Base-by-base conservation (phyloP, 2,113 vertebrate genomes). In the Cryptomyrus ogoouensis region DNA sequence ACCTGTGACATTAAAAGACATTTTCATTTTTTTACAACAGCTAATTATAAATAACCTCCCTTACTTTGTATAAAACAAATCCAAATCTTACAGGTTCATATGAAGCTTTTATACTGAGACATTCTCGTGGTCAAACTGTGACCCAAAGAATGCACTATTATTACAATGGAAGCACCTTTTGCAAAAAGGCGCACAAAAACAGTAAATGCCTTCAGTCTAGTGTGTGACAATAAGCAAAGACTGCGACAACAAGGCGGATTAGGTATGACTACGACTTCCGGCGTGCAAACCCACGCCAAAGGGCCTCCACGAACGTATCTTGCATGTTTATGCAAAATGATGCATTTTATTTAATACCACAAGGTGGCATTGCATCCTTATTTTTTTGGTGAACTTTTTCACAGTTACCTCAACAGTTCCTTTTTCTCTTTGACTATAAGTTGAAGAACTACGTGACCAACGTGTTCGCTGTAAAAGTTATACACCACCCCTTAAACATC, bases 281-380 rank as follows among this genome's bases (percentile, higher is more conserved):
- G 31, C 31, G 70, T 5, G 31, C 70, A 77, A 17, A 77, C 5
- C 31, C 70, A 15, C 5, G 12, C 31, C 3, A 27, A 27, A 27
- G 62, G n/a, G 58, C 24, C 62, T 27, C 9, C 9, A 27, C 10
- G 24, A 62, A 35, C 70, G 5, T 39, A 39, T 77, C 17, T 80
- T 17, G 31, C 35, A 42, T 6, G 0, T 80, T 80, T 42, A 80
- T 80, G 74, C 74, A 39, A 80, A 17, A 80, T 80, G 3, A 39
- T 80, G 35, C 15, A 39, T 89, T 89, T 53, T 42, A 19, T 53
- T 42, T n/a, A 44, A 42, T 24, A 44, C 88, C 88, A 89, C 74
- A 80, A 89, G 88, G 88, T 80, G 88, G 88, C 88, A 83, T 21
- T 66, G 56, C 35, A 80, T 50, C 70, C 77, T 56, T n/a, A 89